Conservation (phyloP, 2,113 vertebrate genomes). For the Poeciliopsis occidentalis region DNA sequence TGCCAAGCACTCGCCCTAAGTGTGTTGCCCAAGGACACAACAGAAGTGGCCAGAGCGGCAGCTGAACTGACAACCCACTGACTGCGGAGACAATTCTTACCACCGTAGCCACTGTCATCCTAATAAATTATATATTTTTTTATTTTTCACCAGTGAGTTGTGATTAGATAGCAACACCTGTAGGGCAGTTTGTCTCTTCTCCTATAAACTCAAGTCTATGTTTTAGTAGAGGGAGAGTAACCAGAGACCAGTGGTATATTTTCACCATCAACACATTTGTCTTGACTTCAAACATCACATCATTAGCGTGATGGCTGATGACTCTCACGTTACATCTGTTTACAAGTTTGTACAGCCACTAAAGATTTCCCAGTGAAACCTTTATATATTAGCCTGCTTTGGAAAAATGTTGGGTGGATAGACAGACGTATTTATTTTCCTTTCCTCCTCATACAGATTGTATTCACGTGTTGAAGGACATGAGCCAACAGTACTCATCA, state of each 20-base stretch:
- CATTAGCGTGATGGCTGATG: slow-evolving; percentile 3
- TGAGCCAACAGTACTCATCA: slow-evolving; percentile 80
- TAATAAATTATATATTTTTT: too few relatives aligned
- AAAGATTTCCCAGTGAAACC: background rate
- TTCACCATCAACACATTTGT: slow-evolving; percentile 64
- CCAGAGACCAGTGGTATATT: slow-evolving; percentile 27
- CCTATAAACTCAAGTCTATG: slow-evolving; percentile 9
- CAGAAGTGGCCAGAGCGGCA: too few relatives aligned
- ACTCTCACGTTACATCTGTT: background rate
- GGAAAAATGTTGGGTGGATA: background rate
- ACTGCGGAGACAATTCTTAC: too few relatives aligned
- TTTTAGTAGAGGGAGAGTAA: slow-evolving; percentile 8
- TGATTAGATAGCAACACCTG: slow-evolving; percentile 9
- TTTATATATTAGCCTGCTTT: background rate
- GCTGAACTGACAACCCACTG: too few relatives aligned
- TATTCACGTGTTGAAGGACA: slow-evolving; percentile 82
- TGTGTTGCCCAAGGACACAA: too few relatives aligned
- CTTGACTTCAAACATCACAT: slow-evolving; percentile 14
- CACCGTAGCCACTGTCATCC: too few relatives aligned
- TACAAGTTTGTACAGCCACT: background rate
- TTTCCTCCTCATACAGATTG: slow-evolving; percentile 71
- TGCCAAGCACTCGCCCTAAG: too few relatives aligned
- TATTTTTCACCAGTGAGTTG: background rate
- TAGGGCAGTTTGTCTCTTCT: background rate
- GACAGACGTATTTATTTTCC: background rate